These are phyloP conservation scores for Chaetura pelagica DNA, from an alignment of 2,113 vertebrate species.

Conservation along the genomic window DNA sequence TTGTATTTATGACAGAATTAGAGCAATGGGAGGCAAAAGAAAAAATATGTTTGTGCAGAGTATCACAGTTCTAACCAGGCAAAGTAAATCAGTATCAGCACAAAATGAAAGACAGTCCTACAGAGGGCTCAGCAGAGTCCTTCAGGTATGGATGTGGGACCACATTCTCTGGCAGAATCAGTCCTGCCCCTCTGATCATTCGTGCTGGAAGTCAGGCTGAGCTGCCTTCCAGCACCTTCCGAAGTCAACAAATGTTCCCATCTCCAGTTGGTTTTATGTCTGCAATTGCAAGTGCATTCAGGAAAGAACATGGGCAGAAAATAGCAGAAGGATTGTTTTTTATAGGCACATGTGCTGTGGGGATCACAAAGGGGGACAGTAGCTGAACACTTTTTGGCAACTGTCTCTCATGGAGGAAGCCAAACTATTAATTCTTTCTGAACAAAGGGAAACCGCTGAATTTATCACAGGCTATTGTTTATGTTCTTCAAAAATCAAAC, in stretches of 20 bases:
- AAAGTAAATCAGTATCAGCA: neutral
- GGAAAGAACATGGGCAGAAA: neutral
- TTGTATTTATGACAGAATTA: neutral
- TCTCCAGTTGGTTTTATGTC: neutral
- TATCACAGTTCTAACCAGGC: neutral
- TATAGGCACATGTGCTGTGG: neutral
- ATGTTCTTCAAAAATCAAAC: neutral
- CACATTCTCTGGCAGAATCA: neutral
- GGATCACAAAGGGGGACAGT: neutral
- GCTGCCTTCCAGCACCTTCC: neutral
- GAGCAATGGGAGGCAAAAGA: neutral
- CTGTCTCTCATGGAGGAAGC: neutral
- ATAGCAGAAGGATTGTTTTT: neutral
- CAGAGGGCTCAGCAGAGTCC: neutral
- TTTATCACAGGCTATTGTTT: neutral
- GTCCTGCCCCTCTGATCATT: neutral
- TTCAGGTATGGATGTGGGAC: neutral
- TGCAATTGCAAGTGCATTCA: neutral
- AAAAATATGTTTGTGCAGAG: neutral
- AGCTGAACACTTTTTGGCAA: neutral
- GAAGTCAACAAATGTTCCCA: neutral
- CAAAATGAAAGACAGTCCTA: neutral
- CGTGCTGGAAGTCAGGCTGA: neutral
- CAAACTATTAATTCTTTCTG: neutral
- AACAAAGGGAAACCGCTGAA: neutral